These are phyloP conservation scores for Myathropa florea DNA, from an alignment of 2,888 invertebrate genomes.

Conservation along the genomic window DNA sequence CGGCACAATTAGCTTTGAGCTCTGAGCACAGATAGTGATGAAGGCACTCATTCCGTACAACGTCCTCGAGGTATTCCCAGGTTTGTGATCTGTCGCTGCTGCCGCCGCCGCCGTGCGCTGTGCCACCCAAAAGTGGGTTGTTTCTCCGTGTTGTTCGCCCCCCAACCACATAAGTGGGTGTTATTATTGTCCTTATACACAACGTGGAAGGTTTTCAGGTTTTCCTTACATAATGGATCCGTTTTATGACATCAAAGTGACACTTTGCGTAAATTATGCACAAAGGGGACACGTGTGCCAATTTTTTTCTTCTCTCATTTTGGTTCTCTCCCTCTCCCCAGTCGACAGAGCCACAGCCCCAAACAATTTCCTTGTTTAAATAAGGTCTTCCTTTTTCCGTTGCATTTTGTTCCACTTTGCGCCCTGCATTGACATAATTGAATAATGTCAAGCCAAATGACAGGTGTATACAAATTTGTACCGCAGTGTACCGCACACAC, in stretches of 20 bases:
- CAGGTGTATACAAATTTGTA: constrained; percentile 18
- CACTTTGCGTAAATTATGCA: constrained; percentile 60
- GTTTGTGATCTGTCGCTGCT: too few relatives aligned
- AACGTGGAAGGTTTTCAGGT: neutral
- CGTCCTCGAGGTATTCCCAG: constrained; percentile 10
- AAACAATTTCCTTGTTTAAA: neutral
- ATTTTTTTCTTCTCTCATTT: too few relatives aligned
- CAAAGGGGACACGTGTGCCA: constrained; percentile 29
- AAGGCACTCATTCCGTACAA: neutral
- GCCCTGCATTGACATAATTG: constrained; percentile 34
- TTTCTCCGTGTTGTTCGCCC: neutral
- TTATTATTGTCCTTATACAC: constrained; percentile 51
- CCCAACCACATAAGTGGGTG: constrained; percentile 50
- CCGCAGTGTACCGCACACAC: neutral
- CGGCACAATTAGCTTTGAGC: constrained; percentile 64
- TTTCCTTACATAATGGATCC: constrained; percentile 38
- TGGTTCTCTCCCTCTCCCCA: neutral
- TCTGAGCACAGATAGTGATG: constrained; percentile 21
- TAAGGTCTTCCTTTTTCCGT: neutral
- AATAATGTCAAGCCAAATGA: constrained; percentile 41
- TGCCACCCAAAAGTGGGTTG: too few relatives aligned
- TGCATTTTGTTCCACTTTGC: neutral
- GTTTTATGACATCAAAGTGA: constrained; percentile 56
- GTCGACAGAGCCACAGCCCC: neutral
- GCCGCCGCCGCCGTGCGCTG: too few relatives aligned